Base-by-base conservation (phyloP, 2,797 vertebrate species). In the Malurus leucopterus region DNA sequence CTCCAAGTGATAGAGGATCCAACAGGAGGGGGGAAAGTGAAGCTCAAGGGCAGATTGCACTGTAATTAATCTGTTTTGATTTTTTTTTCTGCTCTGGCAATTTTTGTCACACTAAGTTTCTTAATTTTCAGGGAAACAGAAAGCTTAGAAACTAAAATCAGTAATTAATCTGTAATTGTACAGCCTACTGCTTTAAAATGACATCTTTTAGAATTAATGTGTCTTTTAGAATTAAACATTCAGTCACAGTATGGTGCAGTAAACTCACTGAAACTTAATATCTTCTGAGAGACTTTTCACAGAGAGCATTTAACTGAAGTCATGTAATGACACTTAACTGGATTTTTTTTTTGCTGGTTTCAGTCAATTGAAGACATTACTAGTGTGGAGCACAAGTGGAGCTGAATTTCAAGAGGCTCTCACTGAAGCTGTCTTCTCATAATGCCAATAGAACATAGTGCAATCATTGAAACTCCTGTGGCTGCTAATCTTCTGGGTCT, bases 251-350 rank as follows among this genome's bases (percentile, higher is more conserved):
- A 73, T 83, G 65, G 77, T 87, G 41, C 21, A 69, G 38, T 86
- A 89, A 90, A 81, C 64, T 93, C 68, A 51, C 17, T 79, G 73
- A 93, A 96, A 94, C 34, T 40, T 92, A 85, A 7, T 91, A 90
- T 81, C 43, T 91, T 91, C 40, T 44, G 55, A 91, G 68, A 89
- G 43, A 88, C n/a, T 87, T 89, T 93, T 91, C 86, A 85, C 94
- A 94, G 71, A 29, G 1, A 8, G 6, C 22, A 4, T 94, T 94
- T 95, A 77, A 91, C 67, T 79, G 49, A 94, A 94, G 70, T 90
- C 49, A 86, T 76, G 63, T 95, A 96, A 94, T 92, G 84, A 92
- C 40, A 90, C 63, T 94, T 93, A 94, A 94, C 80, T 96, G 80
- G 64, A 54, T 57, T 8, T 76, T 76, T 87, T 88, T 91, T 86